These are phyloP conservation scores for Brachionus sp. DNA, from an alignment of 1,140 invertebrate genomes.

Conservation along the genomic window DNA sequence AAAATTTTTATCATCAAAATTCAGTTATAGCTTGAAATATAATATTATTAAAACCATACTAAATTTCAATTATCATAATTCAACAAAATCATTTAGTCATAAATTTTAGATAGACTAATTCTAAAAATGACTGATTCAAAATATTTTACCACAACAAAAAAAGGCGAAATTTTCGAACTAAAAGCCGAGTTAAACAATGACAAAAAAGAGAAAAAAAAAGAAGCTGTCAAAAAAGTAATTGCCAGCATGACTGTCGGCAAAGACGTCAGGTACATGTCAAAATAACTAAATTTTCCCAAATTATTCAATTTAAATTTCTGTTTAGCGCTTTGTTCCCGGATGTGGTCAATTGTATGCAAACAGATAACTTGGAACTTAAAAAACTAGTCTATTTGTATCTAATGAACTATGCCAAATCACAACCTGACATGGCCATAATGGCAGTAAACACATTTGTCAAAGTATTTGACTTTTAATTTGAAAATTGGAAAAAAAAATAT, in stretches of 20 bases:
- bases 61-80: conserved; percentile 7
- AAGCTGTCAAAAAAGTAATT: conserved; percentile 99
- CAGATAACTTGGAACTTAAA: conserved; percentile 98
- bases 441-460: conserved; percentile 99
- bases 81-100: background rate
- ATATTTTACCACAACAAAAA: conserved; percentile 99
- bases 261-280: conserved; percentile 59
- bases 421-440: conserved; percentile 99
- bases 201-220: conserved; percentile 99
- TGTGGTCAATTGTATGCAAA: conserved; percentile 99
- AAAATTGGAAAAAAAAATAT: background rate
- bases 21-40: background rate
- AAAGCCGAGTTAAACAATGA: conserved; percentile 99
- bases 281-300: background rate
- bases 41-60: background rate
- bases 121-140: conserved; percentile 94
- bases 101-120: background rate
- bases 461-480: background rate
- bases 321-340: conserved; percentile 86
- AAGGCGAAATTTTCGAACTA: conserved; percentile 96
- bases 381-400: conserved; percentile 98
- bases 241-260: conserved; percentile 99
- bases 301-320: conserved; percentile 61
- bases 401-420: conserved; percentile 99
- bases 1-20: background rate